Base-by-base conservation (phyloP, 2,797 vertebrate species). In the Parotocinclus haroldoi region DNA sequence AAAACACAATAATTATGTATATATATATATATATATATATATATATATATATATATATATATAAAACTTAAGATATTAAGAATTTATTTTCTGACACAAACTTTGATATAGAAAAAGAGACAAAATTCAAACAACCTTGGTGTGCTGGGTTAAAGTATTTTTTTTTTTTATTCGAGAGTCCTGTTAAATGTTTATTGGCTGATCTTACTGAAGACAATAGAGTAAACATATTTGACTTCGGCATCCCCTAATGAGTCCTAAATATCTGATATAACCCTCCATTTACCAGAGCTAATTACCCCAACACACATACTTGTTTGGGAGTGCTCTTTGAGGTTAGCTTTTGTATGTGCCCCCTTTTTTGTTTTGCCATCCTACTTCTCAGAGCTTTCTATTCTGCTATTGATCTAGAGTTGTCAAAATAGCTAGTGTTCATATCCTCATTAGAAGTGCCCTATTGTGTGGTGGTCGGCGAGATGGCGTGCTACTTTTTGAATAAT, bases 391-490 rank as follows among this genome's bases (percentile, higher is more conserved):
- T 53, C 67, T 74, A 72, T 83, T 82, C 69, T 76, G 71, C 62
- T 48, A 42, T 42, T 42, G 40, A 42, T 42, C 8, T 42, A 42
- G 61, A 40, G 55, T 37, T 71, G 71, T 68, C 67, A 72, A 75
- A 79, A 76, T 74, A 76, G 51, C 67, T 64, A 50, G 74, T 56
- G 51, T 69, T 66, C 75, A 80, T 79, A 79, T 73, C 78, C 78
- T 85, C 77, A 84, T 82, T 83, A 81, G 69, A 73, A 80, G 68
- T 79, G 77, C 79, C 68, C 78, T 74, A 77, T 84, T 86, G 78
- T 82, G 73, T 42, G 27, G 63, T 71, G 73, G 66, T 48, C 57
- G 76, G 66, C 72, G 51, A 78, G 73, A 74, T 76, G 58, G 72
- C 59, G 27, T 27, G 54, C 61, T 75, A 76, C 78, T 69, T 73